Percentiles rank a stretch among this genome's conserved stretches.
phyloP scores from a whole-genome alignment of 2,888 invertebrate species.

The Thysanoteuthis rhombus region DNA sequence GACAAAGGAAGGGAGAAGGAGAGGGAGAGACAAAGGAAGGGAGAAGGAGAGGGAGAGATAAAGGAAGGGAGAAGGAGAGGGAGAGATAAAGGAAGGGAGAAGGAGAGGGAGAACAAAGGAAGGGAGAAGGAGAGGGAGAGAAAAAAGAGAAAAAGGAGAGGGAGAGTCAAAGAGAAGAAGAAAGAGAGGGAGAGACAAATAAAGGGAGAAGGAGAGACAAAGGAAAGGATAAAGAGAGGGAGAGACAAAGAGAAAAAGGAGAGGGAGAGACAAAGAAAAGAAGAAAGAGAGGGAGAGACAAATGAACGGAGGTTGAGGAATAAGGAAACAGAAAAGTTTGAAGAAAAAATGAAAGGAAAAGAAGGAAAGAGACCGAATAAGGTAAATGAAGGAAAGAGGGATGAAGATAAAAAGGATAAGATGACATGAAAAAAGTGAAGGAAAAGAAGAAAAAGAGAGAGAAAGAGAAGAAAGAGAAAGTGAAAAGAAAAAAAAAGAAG shows the following conservation, averaged over 20 bases:
- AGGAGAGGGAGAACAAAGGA: neutral
- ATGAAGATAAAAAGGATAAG: neutral
- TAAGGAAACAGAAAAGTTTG: no score
- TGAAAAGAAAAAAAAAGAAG: no score
- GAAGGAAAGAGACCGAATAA: neutral
- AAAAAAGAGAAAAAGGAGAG: neutral
- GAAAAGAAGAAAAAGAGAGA: no score
- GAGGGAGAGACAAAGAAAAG: neutral
- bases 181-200: neutral
- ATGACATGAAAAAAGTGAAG: no score
- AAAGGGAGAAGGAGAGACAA: neutral
- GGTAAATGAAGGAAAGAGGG: neutral
- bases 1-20: neutral
- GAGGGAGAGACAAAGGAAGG: neutral
- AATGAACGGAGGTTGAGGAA: no score
- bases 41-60: neutral
- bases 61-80: neutral
- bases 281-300: neutral
- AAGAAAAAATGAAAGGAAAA: neutral
- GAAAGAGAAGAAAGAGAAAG: no score
- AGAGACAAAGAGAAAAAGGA: neutral
- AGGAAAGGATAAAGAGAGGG: neutral
- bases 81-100: no score
- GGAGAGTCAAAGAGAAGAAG: neutral
- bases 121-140: neutral